Base-by-base conservation (phyloP, 2,113 vertebrate genomes). In the Psittacula cyanocephala region DNA sequence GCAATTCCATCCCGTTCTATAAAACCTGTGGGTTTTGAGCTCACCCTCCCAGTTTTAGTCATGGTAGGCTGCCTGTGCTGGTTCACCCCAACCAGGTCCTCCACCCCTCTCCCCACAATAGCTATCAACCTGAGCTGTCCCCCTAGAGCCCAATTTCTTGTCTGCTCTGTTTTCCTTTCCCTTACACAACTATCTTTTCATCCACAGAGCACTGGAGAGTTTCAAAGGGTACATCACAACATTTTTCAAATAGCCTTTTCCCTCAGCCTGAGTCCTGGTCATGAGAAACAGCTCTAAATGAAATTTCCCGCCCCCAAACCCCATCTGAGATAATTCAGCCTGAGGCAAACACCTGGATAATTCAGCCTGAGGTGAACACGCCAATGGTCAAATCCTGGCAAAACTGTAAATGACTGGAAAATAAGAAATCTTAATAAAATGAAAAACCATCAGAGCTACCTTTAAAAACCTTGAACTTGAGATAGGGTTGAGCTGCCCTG, bases 261-360 rank as follows among this genome's bases (percentile, higher is more conserved):
- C n/a, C 47, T 86, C 46, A 68, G 43, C 24, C 70, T 63, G n/a
- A 68, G 31, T 46, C 70, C 82, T 67, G 55, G 76, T 57, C 80
- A 92, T 2, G 5, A 81, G 11, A 35, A 93, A 75, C 29, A 67
- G 25, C 17, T 62, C 25, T 70, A 77, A 49, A 74, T 15, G 3
- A 88, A 80, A 39, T 83, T 91, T 53, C 79, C 49, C 57, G 44
- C 4, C n/a, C 11, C 15, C 50, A 27, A 27, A 14, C 50, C 6
- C 78, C 50, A 93, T 81, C 80, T 41, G 18, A 89, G 95, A 75
- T 67, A 59, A 85, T 53, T 88, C 59, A 70, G 93, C 94, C 88
- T 63, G 37, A 93, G 87, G 95, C 93, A 81, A 91, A 78, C 95
- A 96, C 88, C 90, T 91, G 93, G 93, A 75, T 67, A 59, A 85